These are phyloP conservation scores for Tetranychus cinnabarinus DNA, from an alignment of 1,140 invertebrate genomes.

Conservation along the genomic window DNA sequence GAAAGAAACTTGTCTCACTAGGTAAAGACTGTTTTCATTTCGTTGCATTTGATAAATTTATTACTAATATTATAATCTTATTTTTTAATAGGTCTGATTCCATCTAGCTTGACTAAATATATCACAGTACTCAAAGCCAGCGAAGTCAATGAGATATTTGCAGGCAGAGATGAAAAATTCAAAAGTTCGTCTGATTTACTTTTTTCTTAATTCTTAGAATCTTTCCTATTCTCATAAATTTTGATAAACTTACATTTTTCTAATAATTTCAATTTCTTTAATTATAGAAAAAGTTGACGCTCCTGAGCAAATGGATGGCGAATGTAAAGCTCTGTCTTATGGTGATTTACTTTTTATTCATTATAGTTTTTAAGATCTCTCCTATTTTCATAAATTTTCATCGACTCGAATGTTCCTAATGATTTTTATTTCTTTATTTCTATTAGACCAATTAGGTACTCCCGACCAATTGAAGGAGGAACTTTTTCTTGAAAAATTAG, in stretches of 20 bases:
- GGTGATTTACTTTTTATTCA: too few relatives aligned
- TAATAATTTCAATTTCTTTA: neutral
- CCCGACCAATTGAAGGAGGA: too few relatives aligned
- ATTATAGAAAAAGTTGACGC: too few relatives aligned
- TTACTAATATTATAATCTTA: constrained; percentile 12
- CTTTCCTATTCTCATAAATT: neutral
- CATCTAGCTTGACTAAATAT: constrained; percentile 80
- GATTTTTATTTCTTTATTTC: too few relatives aligned
- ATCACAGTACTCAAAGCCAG: constrained; percentile 71
- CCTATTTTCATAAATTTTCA: too few relatives aligned
- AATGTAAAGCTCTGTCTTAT: too few relatives aligned
- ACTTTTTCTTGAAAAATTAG: too few relatives aligned
- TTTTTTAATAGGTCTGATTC: constrained; percentile 34
- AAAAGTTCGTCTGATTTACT: constrained; percentile 24
- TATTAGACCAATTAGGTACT: too few relatives aligned
- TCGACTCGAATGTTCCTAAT: too few relatives aligned
- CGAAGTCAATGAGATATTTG: constrained; percentile 95
- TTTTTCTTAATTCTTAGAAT: too few relatives aligned
- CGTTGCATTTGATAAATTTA: neutral
- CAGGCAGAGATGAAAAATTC: constrained; percentile 97
- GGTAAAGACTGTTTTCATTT: constrained; percentile 24
- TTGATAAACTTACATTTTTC: neutral
- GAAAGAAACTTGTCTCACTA: constrained; percentile 73
- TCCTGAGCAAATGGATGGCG: too few relatives aligned
- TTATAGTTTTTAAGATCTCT: too few relatives aligned